phyloP scores from a whole-genome alignment of 2,797 vertebrate genomes.

The Pterois miles region DNA sequence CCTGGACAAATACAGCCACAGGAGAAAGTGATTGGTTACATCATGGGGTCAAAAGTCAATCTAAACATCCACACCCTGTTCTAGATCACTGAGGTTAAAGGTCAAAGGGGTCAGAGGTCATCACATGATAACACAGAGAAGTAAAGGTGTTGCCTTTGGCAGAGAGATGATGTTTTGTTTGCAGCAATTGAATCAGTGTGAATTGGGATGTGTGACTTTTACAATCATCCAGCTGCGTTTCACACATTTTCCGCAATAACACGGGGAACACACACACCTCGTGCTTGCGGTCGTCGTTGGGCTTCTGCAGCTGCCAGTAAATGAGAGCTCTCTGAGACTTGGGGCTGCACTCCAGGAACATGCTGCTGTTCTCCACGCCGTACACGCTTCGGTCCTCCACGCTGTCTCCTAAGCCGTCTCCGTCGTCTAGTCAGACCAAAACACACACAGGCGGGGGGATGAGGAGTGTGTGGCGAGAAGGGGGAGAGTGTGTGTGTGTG shows the following conservation, averaged over 20 bases:
- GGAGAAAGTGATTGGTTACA: conserved; percentile 20
- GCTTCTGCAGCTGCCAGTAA: conserved; percentile 96
- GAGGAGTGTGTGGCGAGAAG: background rate
- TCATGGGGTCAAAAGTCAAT: conserved; percentile 39
- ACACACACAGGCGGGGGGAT: conserved; percentile 7
- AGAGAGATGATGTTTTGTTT: conserved; percentile 29
- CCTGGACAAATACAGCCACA: conserved; percentile 34
- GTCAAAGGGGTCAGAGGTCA: conserved; percentile 34
- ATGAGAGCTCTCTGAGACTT: conserved; percentile 94
- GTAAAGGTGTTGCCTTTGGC: conserved; percentile 1
- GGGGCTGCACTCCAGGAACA: conserved; percentile 98
- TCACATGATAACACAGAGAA: conserved; percentile 30
- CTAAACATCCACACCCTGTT: conserved; percentile 35
- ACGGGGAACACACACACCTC: conserved; percentile 83
- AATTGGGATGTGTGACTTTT: background rate
- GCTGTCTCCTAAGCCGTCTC: conserved; percentile 78
- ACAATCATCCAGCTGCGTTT: background rate
- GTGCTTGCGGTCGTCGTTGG: conserved; percentile 90
- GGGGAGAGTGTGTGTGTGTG: no score
- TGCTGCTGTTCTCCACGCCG: conserved; percentile 98
- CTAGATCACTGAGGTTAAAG: conserved; percentile 21
- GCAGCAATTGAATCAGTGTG: conserved; percentile 7
- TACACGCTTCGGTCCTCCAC: conserved; percentile 94
- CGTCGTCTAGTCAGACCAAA: conserved; percentile 82
- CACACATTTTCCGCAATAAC: background rate